Conservation (phyloP, 2,888 invertebrate species). For the Smittia sp. region DNA sequence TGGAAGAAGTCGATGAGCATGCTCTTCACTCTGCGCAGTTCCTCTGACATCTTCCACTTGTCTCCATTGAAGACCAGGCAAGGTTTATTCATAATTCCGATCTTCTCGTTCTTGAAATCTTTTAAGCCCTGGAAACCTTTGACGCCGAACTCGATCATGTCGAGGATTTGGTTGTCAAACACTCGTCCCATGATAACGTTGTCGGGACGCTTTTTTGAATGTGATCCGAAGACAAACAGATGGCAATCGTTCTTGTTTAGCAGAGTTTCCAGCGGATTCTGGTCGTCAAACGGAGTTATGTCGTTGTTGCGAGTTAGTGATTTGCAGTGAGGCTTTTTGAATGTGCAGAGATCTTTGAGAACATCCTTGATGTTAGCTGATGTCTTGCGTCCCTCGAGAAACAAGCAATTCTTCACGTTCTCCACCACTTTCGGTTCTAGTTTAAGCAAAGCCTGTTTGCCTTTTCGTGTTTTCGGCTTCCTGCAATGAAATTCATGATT, state of each 20-base stretch:
- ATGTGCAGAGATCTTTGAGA: slow-evolving; percentile 79
- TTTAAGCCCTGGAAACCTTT: slow-evolving; percentile 75
- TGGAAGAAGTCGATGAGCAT: slow-evolving; percentile 91
- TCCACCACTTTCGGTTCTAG: slow-evolving; percentile 87
- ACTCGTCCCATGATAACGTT: slow-evolving; percentile 86
- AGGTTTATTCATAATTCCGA: slow-evolving; percentile 81
- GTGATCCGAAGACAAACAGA: slow-evolving; percentile 85
- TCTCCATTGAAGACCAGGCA: slow-evolving; percentile 90
- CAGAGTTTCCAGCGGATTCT: slow-evolving; percentile 72
- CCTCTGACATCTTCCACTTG: slow-evolving; percentile 78
- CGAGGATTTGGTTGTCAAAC: slow-evolving; percentile 84
- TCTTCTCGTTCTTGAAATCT: slow-evolving; percentile 76
- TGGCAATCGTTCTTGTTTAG: slow-evolving; percentile 83
- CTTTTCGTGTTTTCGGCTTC: slow-evolving; percentile 84
- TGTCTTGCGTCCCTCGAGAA: slow-evolving; percentile 80
- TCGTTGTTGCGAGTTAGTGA: slow-evolving; percentile 80
- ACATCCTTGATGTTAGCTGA: slow-evolving; percentile 67
- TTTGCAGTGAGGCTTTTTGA: slow-evolving; percentile 83
- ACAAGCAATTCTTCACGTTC: slow-evolving; percentile 78
- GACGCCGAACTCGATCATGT: slow-evolving; percentile 94
- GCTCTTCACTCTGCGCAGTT: slow-evolving; percentile 80
- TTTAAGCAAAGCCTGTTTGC: slow-evolving; percentile 77
- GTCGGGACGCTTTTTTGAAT: slow-evolving; percentile 92
- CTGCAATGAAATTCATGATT: background rate
- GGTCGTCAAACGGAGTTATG: slow-evolving; percentile 89